Evolutionary conservation across 2,888 invertebrate species (phyloP), one percentile per base, ranked within the genome.

Genomic region (Prosapia bicincta): DNA sequence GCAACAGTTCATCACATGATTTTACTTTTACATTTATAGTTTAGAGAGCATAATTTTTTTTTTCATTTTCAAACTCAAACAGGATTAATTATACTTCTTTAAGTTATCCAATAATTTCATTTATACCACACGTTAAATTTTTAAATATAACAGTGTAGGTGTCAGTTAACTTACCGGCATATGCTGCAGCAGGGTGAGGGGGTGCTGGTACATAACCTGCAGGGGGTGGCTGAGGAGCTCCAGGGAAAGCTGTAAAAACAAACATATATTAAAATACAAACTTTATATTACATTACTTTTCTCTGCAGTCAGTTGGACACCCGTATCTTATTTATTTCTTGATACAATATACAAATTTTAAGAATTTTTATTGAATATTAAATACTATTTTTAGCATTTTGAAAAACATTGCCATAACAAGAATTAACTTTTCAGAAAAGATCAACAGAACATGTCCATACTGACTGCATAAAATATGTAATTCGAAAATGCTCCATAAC

Each of bases 151-250:
- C 5, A 30, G 9, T 9, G 9, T 9, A 30, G 5, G 30, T 30
- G 5, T 30, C 15, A 66, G 9, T 66, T 72, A 30, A 38, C 54
- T 80, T 83, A 86, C 86, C 86, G 83, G 86, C 86, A 81, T 86
- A 86, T 67, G 85, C 85, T 74, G 85, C 84, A 70, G 83, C 83
- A 69, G 90, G 90, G 74, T 89, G 90, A 67, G 90, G 90, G 32
- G 90, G 89, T 73, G 89, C 90, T 71, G 90, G 90, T 79, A 90
- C 87, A 86, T 89, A 90, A 10, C 82, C 82, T 69, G 81, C 79
- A 10, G 90, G 89, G 1, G 89, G 89, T 72, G 88, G 88, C 80
- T 88, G 88, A 66, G 89, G 89, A 76, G 85, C 83, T 79, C 89
- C 88, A 73, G 89, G 90, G 84, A 89, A 89, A 77, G 89, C 89